These are phyloP conservation scores for Xestia sexstrigata DNA, from an alignment of 2,888 invertebrate species.

Conservation along the genomic window DNA sequence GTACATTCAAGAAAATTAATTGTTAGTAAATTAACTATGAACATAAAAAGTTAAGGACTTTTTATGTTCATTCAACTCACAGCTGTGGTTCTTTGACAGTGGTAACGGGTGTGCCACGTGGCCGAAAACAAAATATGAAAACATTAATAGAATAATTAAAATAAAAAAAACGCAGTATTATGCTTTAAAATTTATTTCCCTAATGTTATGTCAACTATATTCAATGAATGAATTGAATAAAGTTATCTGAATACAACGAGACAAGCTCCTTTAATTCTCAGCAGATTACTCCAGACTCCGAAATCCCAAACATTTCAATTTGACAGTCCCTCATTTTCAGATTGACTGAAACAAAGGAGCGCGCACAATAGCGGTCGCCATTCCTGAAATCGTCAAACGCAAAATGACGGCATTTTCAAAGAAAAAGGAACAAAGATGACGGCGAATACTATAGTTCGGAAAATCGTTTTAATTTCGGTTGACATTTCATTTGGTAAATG, in stretches of 20 bases:
- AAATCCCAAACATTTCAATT: constrained; percentile 64
- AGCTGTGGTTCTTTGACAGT: neutral
- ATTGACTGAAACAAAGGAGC: constrained; percentile 57
- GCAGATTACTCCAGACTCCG: constrained; percentile 47
- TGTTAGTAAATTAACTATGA: no score
- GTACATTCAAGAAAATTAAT: no score
- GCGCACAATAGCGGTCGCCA: constrained; percentile 49
- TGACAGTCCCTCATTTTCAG: constrained; percentile 51
- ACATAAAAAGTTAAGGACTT: neutral
- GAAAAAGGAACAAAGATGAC: constrained; percentile 60
- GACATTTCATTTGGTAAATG: constrained; percentile 51
- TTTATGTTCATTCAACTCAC: no score
- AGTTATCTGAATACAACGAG: neutral
- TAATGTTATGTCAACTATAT: no score
- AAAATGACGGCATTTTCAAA: constrained; percentile 59
- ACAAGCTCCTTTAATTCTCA: constrained; percentile 43
- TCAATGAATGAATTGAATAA: neutral
- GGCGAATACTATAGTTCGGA: constrained; percentile 14
- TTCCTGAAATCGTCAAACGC: constrained; percentile 52
- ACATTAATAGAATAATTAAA: no score
- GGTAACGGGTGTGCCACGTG: neutral
- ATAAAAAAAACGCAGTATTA: no score
- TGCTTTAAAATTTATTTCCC: no score
- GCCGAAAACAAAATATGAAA: neutral
- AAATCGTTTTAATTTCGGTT: constrained; percentile 49